A percentile compares a stretch with the other conserved stretches of the same genome.
Evolutionary conservation across 2,113 vertebrate species (phyloP).

Genomic region (Egretta garzetta): DNA sequence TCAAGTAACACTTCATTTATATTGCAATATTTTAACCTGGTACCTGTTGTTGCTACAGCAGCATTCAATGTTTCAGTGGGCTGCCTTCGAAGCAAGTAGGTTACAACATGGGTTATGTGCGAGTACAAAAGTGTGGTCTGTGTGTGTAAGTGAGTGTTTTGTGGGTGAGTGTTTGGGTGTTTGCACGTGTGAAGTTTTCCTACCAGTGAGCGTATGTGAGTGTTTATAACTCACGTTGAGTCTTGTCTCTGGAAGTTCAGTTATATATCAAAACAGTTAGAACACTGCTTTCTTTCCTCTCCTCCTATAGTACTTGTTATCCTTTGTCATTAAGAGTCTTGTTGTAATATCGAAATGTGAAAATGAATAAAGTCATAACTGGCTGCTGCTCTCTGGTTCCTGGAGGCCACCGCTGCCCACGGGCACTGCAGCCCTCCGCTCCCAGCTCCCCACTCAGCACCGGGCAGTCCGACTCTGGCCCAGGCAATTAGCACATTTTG

Average conservation of each 20-base stretch:
- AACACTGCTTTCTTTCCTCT: constrained; percentile 60
- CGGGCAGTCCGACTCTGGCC: background rate
- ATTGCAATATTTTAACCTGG: constrained; percentile 64
- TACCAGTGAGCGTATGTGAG: background rate
- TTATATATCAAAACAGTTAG: constrained; percentile 65
- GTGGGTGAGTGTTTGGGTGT: constrained; percentile 23
- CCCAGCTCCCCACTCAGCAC: background rate
- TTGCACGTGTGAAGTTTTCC: background rate
- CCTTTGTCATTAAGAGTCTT: constrained; percentile 63
- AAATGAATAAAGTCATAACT: constrained; percentile 57
- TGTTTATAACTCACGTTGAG: constrained; percentile 38
- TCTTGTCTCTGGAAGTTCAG: constrained; percentile 52
- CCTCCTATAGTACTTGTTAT: constrained; percentile 62
- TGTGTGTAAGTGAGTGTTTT: background rate
- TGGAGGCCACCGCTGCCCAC: background rate
- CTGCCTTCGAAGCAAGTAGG: constrained; percentile 39
- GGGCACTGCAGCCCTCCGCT: background rate
- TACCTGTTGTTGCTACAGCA: constrained; percentile 66
- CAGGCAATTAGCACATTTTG: background rate
- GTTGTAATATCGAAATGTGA: constrained; percentile 70
- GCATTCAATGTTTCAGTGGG: constrained; percentile 45
- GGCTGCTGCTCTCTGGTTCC: constrained; percentile 15
- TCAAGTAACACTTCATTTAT: constrained; percentile 57
- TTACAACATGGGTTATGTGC: constrained; percentile 33
- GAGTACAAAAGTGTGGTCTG: constrained; percentile 25